phyloP scores from a whole-genome alignment of 1,140 invertebrate genomes.

The Leucophenga varia region DNA sequence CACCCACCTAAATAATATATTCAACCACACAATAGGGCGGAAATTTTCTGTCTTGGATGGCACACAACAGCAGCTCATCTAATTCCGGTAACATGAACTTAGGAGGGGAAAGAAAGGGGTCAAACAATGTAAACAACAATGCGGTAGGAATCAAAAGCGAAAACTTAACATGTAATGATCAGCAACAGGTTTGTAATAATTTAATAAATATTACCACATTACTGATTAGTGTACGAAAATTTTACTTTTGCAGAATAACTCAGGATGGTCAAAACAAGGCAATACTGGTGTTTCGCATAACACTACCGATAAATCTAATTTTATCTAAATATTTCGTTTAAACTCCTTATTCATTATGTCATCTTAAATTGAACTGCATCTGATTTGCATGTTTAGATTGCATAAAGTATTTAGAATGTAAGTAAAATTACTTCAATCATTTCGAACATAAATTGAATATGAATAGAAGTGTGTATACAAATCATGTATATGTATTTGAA shows the following conservation, averaged over 20 bases:
- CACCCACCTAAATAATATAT: constrained; percentile 52
- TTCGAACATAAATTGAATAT: too few species aligned
- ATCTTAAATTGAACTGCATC: too few species aligned
- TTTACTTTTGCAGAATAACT: constrained; percentile 31
- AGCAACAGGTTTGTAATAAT: constrained; percentile 23
- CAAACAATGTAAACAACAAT: constrained; percentile 35
- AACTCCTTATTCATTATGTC: too few species aligned
- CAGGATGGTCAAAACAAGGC: constrained; percentile 43
- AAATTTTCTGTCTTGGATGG: constrained; percentile 64
- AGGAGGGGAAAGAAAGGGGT: constrained; percentile 34
- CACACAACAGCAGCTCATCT: constrained; percentile 55
- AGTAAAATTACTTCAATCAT: too few species aligned
- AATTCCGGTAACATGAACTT: constrained; percentile 33
- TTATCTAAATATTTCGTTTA: constrained; percentile 41
- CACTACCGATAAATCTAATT: constrained; percentile 40
- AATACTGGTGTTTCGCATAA: constrained; percentile 35
- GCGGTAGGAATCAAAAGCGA: constrained; percentile 33
- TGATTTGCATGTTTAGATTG: too few species aligned
- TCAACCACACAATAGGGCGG: constrained; percentile 48
- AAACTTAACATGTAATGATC: constrained; percentile 30
- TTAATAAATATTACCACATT: background rate
- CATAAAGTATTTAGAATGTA: too few species aligned
- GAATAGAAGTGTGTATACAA: too few species aligned
- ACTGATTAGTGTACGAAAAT: background rate
- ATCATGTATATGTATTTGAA: too few species aligned